phyloP scores from a whole-genome alignment of 2,888 invertebrate species.

The Phortica okadai region DNA sequence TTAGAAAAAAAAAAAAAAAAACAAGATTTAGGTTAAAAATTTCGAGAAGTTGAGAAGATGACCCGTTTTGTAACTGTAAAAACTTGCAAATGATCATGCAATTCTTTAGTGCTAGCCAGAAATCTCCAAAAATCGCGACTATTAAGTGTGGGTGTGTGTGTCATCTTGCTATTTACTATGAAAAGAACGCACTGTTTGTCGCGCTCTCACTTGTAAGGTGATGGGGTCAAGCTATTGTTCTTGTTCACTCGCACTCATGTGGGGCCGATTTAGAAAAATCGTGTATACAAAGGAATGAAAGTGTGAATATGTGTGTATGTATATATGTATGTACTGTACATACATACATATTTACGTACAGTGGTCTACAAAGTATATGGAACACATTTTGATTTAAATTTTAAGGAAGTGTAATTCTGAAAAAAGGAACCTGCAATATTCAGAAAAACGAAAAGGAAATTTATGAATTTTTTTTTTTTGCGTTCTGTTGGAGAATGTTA shows the following conservation, averaged over 20 bases:
- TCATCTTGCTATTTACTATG: background rate
- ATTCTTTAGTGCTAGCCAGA: background rate
- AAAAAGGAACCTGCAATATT: too few species aligned
- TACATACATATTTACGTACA: background rate
- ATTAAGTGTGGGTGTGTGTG: background rate
- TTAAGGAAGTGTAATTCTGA: too few species aligned
- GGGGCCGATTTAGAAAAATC: background rate
- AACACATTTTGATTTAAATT: background rate
- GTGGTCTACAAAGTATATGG: background rate
- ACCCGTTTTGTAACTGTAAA: constrained; percentile 22
- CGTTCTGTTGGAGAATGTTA: too few species aligned
- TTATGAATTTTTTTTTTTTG: too few species aligned
- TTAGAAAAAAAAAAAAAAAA: background rate
- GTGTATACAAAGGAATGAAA: background rate
- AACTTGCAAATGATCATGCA: background rate
- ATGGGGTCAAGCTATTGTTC: too few species aligned
- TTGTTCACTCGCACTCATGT: background rate
- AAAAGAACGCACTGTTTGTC: background rate
- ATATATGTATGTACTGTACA: constrained; percentile 28
- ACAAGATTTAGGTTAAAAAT: background rate
- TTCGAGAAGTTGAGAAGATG: background rate
- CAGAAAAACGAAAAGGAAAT: too few species aligned
- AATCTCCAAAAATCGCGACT: background rate
- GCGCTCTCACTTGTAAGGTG: background rate
- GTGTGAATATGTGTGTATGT: constrained; percentile 10